phyloP scores from a whole-genome alignment of 1,140 invertebrate species.

The Trinorchestia longiramus region DNA sequence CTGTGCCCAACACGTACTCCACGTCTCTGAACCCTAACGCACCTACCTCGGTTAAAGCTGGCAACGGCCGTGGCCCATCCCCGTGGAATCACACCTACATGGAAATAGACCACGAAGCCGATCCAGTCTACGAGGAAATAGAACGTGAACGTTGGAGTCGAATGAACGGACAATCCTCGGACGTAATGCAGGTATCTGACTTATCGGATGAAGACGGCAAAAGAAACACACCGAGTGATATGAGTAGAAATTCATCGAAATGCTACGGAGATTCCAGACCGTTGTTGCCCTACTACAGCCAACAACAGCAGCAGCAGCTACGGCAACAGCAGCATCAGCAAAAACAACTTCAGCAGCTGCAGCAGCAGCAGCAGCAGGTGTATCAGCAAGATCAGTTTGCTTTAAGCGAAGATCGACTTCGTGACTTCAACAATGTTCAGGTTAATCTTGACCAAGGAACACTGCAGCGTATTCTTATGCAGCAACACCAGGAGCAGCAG shows the following conservation, averaged over 20 bases:
- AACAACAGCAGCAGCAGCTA: conserved; percentile 56
- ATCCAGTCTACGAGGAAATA: conserved; percentile 86
- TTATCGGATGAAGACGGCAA: conserved; percentile 84
- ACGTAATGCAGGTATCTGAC: conserved; percentile 77
- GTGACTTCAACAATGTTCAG: conserved; percentile 66
- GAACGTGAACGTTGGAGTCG: conserved; percentile 74
- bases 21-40: conserved; percentile 57
- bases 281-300: conserved; percentile 75
- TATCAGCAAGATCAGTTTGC: conserved; percentile 35
- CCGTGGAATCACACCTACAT: conserved; percentile 79
- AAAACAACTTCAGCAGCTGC: conserved; percentile 22
- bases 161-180: conserved; percentile 57
- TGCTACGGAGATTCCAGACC: conserved; percentile 86
- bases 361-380: conserved; percentile 7
- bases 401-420: conserved; percentile 64
- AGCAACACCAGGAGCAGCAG: conserved; percentile 29
- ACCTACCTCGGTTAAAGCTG: conserved; percentile 58
- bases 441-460: conserved; percentile 64
- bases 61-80: conserved; percentile 60
- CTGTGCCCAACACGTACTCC: conserved; percentile 63
- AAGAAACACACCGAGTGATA: conserved; percentile 77
- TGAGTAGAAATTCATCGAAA: conserved; percentile 81
- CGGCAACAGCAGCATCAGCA: conserved; percentile 61
- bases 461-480: conserved; percentile 59
- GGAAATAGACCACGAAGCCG: conserved; percentile 78